phyloP scores from a whole-genome alignment of 2,797 vertebrate genomes.

The Petrocephalus sullivani region DNA sequence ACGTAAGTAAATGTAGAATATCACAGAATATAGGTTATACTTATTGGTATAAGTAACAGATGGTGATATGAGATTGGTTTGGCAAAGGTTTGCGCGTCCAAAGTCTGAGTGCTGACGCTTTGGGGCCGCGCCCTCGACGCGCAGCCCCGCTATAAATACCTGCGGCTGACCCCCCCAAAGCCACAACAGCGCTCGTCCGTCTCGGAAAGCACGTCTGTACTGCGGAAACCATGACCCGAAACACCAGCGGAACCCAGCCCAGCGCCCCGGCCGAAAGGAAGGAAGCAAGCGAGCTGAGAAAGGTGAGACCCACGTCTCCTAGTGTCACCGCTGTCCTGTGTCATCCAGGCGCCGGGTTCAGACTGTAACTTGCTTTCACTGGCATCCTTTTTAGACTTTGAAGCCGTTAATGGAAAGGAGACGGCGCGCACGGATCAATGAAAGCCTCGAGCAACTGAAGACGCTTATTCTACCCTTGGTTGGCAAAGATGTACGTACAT shows the following conservation, averaged over 20 bases:
- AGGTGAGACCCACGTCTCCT: conserved; percentile 59
- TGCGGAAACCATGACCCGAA: conserved; percentile 56
- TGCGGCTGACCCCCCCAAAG: conserved; percentile 13
- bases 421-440: conserved; percentile 78
- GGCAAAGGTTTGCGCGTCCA: conserved; percentile 34
- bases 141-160: conserved; percentile 57
- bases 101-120: conserved; percentile 28
- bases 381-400: conserved; percentile 57
- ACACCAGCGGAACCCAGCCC: conserved; percentile 45
- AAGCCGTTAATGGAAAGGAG: conserved; percentile 73
- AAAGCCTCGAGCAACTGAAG: conserved; percentile 75
- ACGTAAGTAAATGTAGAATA: not conserved
- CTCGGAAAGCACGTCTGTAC: conserved; percentile 30
- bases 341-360: not conserved
- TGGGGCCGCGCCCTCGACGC: conserved; percentile 57
- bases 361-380: conserved; percentile 17
- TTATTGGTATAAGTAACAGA: conserved; percentile 47
- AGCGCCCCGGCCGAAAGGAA: conserved; percentile 54
- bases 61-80: conserved; percentile 45
- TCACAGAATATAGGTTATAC: not conserved
- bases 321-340: not conserved
- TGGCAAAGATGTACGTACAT: conserved; percentile 62
- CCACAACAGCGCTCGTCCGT: conserved; percentile 40
- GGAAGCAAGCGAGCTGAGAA: conserved; percentile 73
- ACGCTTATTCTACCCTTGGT: conserved; percentile 74